Percentiles rank a stretch among this genome's conserved stretches.
Evolutionary conservation across 2,888 invertebrate genomes (phyloP).

Genomic region (Sericinus montela): DNA sequence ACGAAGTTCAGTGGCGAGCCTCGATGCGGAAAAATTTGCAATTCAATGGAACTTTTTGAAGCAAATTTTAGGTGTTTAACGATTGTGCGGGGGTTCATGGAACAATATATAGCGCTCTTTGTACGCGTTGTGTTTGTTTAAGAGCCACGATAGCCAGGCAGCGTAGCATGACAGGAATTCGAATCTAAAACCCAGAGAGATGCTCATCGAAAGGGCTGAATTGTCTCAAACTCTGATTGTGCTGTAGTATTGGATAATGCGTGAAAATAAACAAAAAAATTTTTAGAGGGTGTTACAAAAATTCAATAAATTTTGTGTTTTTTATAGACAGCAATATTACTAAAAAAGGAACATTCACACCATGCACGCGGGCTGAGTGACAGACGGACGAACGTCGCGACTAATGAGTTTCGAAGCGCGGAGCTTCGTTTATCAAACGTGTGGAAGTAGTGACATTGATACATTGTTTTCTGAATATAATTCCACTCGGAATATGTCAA

Average conservation of each 20-base stretch:
- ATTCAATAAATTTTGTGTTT: too few relatives aligned
- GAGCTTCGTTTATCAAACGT: background rate
- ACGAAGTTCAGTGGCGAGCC: background rate
- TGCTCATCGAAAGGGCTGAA: too few relatives aligned
- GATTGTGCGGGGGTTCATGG: too few relatives aligned
- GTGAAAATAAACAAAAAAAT: too few relatives aligned
- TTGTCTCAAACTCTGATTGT: too few relatives aligned
- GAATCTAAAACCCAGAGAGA: too few relatives aligned
- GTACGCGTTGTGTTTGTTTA: too few relatives aligned
- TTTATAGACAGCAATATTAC: too few relatives aligned
- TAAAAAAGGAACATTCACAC: background rate
- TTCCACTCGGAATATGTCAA: background rate
- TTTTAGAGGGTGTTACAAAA: too few relatives aligned
- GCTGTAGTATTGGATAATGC: too few relatives aligned
- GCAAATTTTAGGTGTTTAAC: background rate
- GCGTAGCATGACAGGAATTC: too few relatives aligned
- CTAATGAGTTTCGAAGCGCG: background rate
- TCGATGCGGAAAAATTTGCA: background rate
- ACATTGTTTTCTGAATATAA: constrained; percentile 1
- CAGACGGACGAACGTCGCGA: background rate
- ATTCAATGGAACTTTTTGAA: background rate
- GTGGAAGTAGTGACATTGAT: background rate
- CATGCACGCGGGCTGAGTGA: background rate
- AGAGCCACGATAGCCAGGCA: too few relatives aligned
- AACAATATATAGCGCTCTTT: background rate